phyloP scores from a whole-genome alignment of 2,797 vertebrate genomes.

The Enteromius thamalakanensis region DNA sequence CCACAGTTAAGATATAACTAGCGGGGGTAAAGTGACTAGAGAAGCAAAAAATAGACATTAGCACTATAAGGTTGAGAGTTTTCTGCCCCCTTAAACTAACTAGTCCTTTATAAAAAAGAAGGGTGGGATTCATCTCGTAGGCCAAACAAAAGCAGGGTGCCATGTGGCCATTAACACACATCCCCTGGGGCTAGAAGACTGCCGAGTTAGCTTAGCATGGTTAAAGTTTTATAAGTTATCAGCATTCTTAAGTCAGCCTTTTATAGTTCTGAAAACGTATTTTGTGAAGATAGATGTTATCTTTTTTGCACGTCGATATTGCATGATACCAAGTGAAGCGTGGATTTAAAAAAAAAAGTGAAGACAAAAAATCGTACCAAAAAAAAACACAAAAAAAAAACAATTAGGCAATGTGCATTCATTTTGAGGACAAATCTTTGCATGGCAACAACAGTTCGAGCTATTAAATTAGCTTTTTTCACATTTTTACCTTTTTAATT shows the following conservation, averaged over 20 bases:
- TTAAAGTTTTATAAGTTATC: constrained; percentile 80
- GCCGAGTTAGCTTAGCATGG: constrained; percentile 75
- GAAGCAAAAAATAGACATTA: constrained; percentile 62
- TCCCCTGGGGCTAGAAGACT: constrained; percentile 76
- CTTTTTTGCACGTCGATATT: constrained; percentile 88
- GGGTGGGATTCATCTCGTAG: constrained; percentile 66
- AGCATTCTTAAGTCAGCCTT: constrained; percentile 83
- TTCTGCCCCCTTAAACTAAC: constrained; percentile 68
- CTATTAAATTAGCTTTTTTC: constrained; percentile 75
- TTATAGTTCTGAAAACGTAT: constrained; percentile 86
- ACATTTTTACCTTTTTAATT: constrained; percentile 66
- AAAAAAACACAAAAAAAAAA: constrained; percentile 49
- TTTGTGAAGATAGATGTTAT: constrained; percentile 87
- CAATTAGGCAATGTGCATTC: constrained; percentile 74
- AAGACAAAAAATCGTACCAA: constrained; percentile 62
- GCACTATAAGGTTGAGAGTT: constrained; percentile 70
- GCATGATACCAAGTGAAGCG: constrained; percentile 84
- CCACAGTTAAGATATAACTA: constrained; percentile 73
- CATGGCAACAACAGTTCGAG: constrained; percentile 77
- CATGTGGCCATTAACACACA: constrained; percentile 73
- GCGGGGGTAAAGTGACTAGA: constrained; percentile 61
- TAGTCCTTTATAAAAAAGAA: constrained; percentile 63
- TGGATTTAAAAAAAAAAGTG: constrained; percentile 72
- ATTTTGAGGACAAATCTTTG: constrained; percentile 77
- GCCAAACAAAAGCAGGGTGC: constrained; percentile 70